Percentiles rank a stretch among this genome's conserved stretches.
These are phyloP conservation scores for Lasioglossum malachurum DNA, from an alignment of 2,888 invertebrate species.

Conservation along the genomic window DNA sequence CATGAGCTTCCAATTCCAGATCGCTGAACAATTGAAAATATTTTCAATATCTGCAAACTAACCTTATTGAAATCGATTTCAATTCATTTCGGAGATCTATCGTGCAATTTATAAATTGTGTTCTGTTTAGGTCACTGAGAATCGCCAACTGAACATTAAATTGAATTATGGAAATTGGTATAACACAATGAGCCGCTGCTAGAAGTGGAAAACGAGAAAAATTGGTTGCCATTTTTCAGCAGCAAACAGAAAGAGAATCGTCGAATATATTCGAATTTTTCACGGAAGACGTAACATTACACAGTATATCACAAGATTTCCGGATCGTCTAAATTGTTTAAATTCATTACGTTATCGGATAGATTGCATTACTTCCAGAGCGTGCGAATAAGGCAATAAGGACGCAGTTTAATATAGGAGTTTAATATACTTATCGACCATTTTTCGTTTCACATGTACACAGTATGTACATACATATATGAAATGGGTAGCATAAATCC, in stretches of 20 bases:
- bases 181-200: not conserved
- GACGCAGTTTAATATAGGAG: slow-evolving; percentile 18
- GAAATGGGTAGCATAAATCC: slow-evolving; percentile 39
- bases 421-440: slow-evolving; percentile 32
- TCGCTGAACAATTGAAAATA: not conserved
- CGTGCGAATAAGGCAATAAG: slow-evolving; percentile 17
- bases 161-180: not conserved
- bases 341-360: not conserved
- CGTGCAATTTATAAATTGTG: not conserved
- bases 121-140: not conserved
- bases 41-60: not conserved
- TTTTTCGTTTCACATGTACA: not conserved
- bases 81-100: not conserved
- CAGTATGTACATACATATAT: not conserved
- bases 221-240: not conserved
- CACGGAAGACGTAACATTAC: not conserved
- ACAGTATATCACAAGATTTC: not conserved
- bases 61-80: not conserved
- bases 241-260: not conserved
- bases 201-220: not conserved
- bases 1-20: not conserved
- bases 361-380: not conserved
- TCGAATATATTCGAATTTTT: not conserved
- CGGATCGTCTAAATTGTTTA: not conserved
- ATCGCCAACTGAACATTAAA: not conserved